Evolutionary conservation across 2,113 vertebrate genomes (phyloP), one percentile per base, ranked within the genome.

Genomic region (Zosterops hypoxanthus): DNA sequence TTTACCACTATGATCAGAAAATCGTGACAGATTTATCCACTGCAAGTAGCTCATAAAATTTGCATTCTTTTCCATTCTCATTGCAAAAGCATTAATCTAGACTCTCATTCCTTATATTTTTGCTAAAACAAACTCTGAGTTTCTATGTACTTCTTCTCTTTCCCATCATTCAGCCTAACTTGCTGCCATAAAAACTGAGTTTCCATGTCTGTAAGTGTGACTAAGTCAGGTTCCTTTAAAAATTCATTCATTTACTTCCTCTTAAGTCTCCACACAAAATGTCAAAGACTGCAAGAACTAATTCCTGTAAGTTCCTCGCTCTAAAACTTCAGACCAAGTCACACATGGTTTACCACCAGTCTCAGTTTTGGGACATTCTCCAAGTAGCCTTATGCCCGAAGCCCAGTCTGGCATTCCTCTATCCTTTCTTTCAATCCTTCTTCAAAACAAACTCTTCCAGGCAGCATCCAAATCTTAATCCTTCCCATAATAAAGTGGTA

Each of bases 391-490:
- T 88, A 91, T 41, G 92, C 81, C 88, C 69, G 59, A 95, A 95
- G 83, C 90, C 79, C 73, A 87, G 79, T 78, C 60, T 94, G 85
- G 79, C 80, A 96, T 89, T 88, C 70, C 78, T 93, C 83, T 85
- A 73, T 13, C 92, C 81, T 80, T 89, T 94, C 81, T 90, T 87
- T 90, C 85, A 94, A 61, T 73, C 79, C 39, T 85, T 82, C 66
- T 86, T 97, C 95, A 95, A 95, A 95, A 97, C 87, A 95, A 95
- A 83, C 64, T 88, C 88, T 95, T 92, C 63, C 55, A 97, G 66
- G 59, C 91, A 94, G 85, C 47, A 90, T 72, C 80, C 76, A 91
- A 84, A 86, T 86, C 89, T 95, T 96, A 97, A 96, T 94, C 91
- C 85, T 94, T 92, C 66, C 77, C 82, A 95, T 92, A 97, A 96